These are phyloP conservation scores for Diglossa brunneiventris DNA, from an alignment of 2,113 vertebrate species.

Conservation along the genomic window DNA sequence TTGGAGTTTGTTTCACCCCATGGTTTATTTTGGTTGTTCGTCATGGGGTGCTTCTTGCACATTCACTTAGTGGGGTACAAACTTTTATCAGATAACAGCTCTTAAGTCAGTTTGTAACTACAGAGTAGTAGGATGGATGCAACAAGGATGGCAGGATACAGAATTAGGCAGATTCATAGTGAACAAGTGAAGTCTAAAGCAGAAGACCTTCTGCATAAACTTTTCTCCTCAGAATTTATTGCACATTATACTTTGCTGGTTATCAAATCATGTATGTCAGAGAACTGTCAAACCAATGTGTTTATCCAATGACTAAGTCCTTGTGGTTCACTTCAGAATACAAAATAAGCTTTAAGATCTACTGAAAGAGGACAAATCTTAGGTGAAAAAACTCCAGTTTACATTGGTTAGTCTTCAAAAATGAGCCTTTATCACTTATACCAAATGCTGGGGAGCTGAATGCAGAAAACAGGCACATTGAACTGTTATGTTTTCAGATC, in stretches of 20 bases:
- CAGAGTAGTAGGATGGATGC: not conserved
- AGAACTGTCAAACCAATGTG: not conserved
- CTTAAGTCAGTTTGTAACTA: not conserved
- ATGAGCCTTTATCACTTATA: not conserved
- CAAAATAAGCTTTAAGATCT: not conserved
- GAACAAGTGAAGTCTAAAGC: rapidly evolving
- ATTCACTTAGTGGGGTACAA: not conserved
- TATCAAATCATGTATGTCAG: not conserved
- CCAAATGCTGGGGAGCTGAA: not conserved
- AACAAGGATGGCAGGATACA: not conserved
- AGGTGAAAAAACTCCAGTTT: not conserved
- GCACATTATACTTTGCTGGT: rapidly evolving
- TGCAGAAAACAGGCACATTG: not conserved
- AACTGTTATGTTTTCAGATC: not conserved
- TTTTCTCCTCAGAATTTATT: not conserved
- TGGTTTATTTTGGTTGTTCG: not conserved
- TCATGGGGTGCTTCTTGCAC: not conserved
- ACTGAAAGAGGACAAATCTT: not conserved
- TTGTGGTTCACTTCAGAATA: not conserved
- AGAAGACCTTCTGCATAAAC: not conserved
- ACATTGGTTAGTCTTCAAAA: not conserved
- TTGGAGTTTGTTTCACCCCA: not conserved
- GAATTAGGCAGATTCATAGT: not conserved
- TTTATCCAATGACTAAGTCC: not conserved
- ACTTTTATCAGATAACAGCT: not conserved